A percentile compares a stretch with the other conserved stretches of the same genome.
Evolutionary conservation across 2,797 vertebrate species (phyloP).

Genomic region (Ctenosaura bakeri): DNA sequence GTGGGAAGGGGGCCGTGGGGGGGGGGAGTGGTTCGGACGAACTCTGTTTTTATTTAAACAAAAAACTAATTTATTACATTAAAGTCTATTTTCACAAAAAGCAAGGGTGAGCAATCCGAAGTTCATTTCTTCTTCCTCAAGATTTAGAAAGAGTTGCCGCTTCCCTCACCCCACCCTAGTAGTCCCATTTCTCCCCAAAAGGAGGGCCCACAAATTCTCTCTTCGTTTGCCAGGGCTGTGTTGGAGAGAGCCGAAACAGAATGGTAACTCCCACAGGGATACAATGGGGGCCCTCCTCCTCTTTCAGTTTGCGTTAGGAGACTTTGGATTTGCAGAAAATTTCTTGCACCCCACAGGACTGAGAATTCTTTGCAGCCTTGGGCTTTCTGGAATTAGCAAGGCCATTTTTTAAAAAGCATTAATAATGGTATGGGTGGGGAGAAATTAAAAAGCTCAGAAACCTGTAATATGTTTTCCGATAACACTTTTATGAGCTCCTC

Average conservation of each 20-base stretch:
- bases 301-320: too few relatives aligned
- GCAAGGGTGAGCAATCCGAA: background rate
- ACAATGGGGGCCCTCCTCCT: background rate
- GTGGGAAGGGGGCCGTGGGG: background rate
- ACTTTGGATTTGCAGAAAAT: background rate
- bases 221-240: background rate
- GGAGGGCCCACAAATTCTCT: background rate
- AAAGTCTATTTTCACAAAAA: slow-evolving; percentile 88
- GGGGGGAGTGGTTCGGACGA: slow-evolving; percentile 51
- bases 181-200: too few relatives aligned
- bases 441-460: too few relatives aligned
- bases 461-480: background rate
- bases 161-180: too few relatives aligned
- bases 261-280: too few relatives aligned
- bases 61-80: slow-evolving; percentile 85
- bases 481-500: background rate
- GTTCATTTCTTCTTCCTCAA: slow-evolving; percentile 49
- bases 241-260: background rate
- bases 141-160: background rate
- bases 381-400: background rate
- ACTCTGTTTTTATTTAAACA: slow-evolving; percentile 83
- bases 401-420: background rate
- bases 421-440: too few relatives aligned
- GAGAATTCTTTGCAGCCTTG: background rate
- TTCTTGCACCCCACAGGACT: background rate